Evolutionary conservation across 2,888 invertebrate genomes (phyloP), one percentile per base, ranked within the genome.

Genomic region (Pycnomerus fuliginosus): DNA sequence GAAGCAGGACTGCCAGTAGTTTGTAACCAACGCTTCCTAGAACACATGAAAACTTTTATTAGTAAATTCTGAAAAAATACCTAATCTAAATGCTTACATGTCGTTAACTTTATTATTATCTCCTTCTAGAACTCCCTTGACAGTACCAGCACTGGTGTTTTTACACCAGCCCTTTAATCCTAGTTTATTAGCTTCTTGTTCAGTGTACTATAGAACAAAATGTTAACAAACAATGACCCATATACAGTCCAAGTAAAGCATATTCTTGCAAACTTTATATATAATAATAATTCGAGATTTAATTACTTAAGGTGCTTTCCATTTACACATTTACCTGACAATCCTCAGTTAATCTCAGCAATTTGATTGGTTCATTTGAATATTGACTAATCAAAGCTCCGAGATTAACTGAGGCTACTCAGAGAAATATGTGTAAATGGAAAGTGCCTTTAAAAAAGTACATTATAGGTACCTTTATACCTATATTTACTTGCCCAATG

Each of bases 1-100:
- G 87, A 87, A 52, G 78, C 76, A 0, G 89, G 89, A 66, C 90
- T 90, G 25, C 90, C 90, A 3, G 76, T 82, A 16, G 74, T 75
- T 57, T 78, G 75, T 35, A 90, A 69, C 82, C 82, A 82, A 4
- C 67, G 53, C 64, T 80, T 80, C 77, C 77, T 78, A 44, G 45
- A 64, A 65, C 13, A 25, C 17, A 23, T n/a, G n/a, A n/a, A n/a
- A n/a, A n/a, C n/a, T n/a, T n/a, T n/a, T n/a, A n/a, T n/a, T n/a
- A n/a, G n/a, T n/a, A 23, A 39, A 37, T 25, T 38, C 10, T 16
- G 5, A 37, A 23, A 37, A 14, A 45, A 17, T 44, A 28, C 33
- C 35, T 11, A 41, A 40, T 40, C 22, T 29, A 17, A 29, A 38
- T 3, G 5, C 78, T 76, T 67, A 83, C 86, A 87, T 87, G 55